Conservation (phyloP, 1,140 invertebrate genomes). For the Parapsyche elsis region DNA sequence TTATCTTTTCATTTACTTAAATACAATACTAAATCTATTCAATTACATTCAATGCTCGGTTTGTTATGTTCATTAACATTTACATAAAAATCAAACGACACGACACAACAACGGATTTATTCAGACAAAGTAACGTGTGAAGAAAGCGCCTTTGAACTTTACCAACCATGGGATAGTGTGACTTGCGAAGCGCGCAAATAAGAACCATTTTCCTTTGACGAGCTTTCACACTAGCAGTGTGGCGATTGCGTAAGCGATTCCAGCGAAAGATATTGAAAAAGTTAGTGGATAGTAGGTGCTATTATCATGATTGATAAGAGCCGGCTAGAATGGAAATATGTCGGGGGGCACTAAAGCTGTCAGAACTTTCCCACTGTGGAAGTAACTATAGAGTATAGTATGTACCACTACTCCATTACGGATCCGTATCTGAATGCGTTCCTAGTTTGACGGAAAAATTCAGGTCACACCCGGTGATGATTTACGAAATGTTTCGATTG, state of each 20-base stretch:
- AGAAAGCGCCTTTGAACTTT: neutral
- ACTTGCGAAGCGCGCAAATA: neutral
- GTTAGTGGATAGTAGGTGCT: constrained; percentile 28
- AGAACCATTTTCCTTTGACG: neutral
- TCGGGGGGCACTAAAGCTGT: constrained; percentile 7
- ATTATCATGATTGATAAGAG: constrained; percentile 45
- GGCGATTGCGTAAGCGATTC: constrained; percentile 32
- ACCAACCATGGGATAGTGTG: neutral
- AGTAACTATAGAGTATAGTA: neutral
- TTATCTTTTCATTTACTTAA: no score
- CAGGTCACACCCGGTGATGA: neutral
- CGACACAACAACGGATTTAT: no score
- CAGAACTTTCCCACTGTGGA: neutral
- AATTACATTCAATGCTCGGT: no score
- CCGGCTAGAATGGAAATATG: constrained; percentile 20
- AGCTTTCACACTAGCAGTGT: neutral
- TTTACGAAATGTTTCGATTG: neutral
- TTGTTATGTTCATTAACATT: no score
- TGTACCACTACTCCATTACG: neutral
- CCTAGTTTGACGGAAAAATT: constrained; percentile 7
- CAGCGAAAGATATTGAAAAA: constrained; percentile 44
- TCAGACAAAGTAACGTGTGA: neutral
- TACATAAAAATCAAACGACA: no score
- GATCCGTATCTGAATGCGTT: neutral
- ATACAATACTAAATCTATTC: no score